Evolutionary conservation across 2,888 invertebrate species (phyloP).

Genomic region (Troides aeacus): DNA sequence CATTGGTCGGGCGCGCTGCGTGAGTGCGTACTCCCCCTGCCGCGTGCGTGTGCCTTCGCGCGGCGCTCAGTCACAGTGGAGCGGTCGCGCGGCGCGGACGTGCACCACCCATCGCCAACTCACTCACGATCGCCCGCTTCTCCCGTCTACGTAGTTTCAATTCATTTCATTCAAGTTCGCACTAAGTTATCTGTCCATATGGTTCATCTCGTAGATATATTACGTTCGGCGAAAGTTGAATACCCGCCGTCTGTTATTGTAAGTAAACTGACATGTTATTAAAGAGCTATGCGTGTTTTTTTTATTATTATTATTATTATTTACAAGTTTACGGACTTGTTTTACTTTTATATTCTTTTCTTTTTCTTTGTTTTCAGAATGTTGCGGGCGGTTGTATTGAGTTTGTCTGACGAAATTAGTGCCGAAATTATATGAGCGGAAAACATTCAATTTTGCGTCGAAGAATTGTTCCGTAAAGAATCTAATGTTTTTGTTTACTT

Average conservation of each 20-base stretch:
- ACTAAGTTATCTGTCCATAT: constrained; percentile 84
- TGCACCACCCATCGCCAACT: constrained; percentile 51
- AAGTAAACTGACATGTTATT: constrained; percentile 72
- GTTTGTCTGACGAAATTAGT: constrained; percentile 8
- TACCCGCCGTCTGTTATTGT: constrained; percentile 87
- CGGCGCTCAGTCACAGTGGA: constrained; percentile 67
- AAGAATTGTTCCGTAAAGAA: neutral
- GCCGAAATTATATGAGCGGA: neutral
- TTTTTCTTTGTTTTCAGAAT: constrained; percentile 36
- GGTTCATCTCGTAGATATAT: constrained; percentile 90
- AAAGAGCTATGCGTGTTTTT: constrained; percentile 17
- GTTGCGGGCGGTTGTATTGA: constrained; percentile 29
- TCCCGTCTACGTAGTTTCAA: constrained; percentile 48
- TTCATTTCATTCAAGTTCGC: constrained; percentile 63
- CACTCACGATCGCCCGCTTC: constrained; percentile 59
- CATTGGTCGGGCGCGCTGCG: constrained; percentile 76
- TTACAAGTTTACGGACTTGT: constrained; percentile 32
- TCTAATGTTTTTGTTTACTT: neutral
- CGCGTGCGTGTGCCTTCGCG: constrained; percentile 72
- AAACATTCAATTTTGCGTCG: neutral
- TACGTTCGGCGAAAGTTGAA: constrained; percentile 88
- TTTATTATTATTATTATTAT: constrained; percentile 32
- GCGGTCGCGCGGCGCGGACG: constrained; percentile 58
- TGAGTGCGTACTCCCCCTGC: constrained; percentile 76
- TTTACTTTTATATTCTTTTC: constrained; percentile 25